Conservation (phyloP, 2,797 vertebrate species). For the Coendou prehensilis region DNA sequence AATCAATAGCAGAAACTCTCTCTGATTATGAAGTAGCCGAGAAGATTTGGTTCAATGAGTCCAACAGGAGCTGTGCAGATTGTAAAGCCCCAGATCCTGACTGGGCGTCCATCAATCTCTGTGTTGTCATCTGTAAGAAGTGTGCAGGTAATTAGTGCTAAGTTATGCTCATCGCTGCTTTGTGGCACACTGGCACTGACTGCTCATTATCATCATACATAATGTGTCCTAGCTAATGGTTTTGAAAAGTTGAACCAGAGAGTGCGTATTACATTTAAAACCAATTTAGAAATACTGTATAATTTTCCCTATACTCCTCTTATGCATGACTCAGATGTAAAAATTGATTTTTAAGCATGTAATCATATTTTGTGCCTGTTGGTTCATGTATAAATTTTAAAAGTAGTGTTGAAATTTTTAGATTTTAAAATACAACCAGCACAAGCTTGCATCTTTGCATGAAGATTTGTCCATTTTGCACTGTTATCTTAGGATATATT, state of each 20-base stretch:
- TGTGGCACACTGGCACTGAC: not conserved
- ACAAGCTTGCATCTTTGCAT: not conserved
- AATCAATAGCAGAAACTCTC: conserved; percentile 97
- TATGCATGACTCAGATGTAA: conserved; percentile 45
- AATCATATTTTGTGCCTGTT: conserved; percentile 40
- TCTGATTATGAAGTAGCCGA: conserved; percentile 99
- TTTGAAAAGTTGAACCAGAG: conserved; percentile 59
- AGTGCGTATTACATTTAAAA: conserved; percentile 29
- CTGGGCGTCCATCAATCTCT: conserved; percentile 99
- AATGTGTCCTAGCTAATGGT: conserved; percentile 37
- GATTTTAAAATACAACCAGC: not conserved
- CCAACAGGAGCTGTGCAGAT: conserved; percentile 97
- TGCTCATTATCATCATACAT: not conserved
- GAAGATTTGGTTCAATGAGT: conserved; percentile 99
- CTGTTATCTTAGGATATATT: not conserved
- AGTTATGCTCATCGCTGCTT: not conserved
- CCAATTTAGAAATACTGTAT: conserved; percentile 22
- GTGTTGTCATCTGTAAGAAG: conserved; percentile 98
- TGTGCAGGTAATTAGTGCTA: conserved; percentile 94
- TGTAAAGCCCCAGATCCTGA: conserved; percentile 94
- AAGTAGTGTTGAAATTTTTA: not conserved
- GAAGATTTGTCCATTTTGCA: not conserved
- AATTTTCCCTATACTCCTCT: conserved; percentile 47
- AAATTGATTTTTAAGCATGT: conserved; percentile 65
- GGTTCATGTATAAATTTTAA: not conserved